These are phyloP conservation scores for Pygathrix nemaeus DNA, from an alignment of 2,113 vertebrate genomes.

Conservation along the genomic window DNA sequence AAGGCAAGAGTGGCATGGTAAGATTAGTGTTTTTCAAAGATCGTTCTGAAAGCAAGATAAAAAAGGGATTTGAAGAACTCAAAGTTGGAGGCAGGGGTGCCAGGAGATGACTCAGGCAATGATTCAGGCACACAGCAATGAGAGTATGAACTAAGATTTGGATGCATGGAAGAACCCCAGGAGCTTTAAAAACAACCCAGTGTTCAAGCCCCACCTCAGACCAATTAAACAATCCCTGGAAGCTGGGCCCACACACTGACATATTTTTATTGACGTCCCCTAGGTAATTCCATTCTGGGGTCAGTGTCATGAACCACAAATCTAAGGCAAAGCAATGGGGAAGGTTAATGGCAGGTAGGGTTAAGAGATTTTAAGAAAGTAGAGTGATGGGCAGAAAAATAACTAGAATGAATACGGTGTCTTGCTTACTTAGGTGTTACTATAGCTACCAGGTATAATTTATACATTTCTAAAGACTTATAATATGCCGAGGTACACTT, in stretches of 20 bases:
- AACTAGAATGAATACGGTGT: background rate
- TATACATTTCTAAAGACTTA: slow-evolving; percentile 4
- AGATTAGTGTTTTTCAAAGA: background rate
- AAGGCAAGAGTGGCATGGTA: background rate
- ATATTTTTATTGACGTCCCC: background rate
- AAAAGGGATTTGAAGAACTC: background rate
- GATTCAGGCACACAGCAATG: background rate
- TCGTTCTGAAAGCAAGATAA: background rate
- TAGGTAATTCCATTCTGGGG: background rate
- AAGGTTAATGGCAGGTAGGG: background rate
- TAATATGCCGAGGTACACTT: background rate
- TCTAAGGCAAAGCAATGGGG: background rate
- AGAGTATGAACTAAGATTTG: background rate
- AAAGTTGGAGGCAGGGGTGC: no score
- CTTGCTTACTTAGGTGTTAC: background rate
- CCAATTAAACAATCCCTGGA: background rate
- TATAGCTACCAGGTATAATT: background rate
- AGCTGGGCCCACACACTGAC: background rate
- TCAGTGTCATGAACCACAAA: background rate
- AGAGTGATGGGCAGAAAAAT: background rate
- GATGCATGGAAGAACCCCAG: background rate
- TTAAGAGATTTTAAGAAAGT: background rate
- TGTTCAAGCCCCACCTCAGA: background rate
- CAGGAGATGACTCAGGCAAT: background rate
- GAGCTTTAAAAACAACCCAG: background rate